A percentile compares a stretch with the other conserved stretches of the same genome.
Evolutionary conservation across 2,888 invertebrate species (phyloP).

Genomic region (Eupeodes latifasciatus): DNA sequence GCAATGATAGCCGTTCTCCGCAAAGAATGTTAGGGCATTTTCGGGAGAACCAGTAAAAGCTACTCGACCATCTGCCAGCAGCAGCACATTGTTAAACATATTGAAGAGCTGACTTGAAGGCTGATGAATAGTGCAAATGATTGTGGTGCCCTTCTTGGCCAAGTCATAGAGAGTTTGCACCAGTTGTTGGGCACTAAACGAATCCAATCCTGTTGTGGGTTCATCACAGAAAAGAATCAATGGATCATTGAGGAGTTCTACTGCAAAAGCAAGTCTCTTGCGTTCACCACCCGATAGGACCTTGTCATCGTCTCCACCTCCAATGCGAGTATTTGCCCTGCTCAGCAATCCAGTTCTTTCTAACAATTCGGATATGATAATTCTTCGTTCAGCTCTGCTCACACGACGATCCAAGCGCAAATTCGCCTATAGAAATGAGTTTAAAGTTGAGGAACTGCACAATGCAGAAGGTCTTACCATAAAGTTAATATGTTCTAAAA

Average conservation of each 20-base stretch:
- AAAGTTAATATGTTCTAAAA: constrained; percentile 93
- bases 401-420: constrained; percentile 91
- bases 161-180: constrained; percentile 89
- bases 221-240: constrained; percentile 97
- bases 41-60: constrained; percentile 92
- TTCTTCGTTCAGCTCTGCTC: constrained; percentile 86
- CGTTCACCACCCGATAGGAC: constrained; percentile 97
- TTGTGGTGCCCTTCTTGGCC: constrained; percentile 91
- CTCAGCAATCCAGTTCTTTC: constrained; percentile 89
- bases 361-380: constrained; percentile 89
- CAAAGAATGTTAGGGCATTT: constrained; percentile 88
- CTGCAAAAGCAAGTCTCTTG: constrained; percentile 96
- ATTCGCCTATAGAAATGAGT: constrained; percentile 86
- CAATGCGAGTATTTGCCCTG: constrained; percentile 91
- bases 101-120: constrained; percentile 94
- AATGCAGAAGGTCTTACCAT: constrained; percentile 86
- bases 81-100: constrained; percentile 91
- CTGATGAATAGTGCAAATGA: constrained; percentile 97
- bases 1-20: constrained; percentile 90
- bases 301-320: constrained; percentile 89
- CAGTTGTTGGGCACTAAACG: constrained; percentile 95
- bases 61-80: constrained; percentile 94
- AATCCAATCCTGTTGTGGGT: constrained; percentile 97
- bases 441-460: not conserved
- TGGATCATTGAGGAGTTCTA: constrained; percentile 95